Percentiles rank a stretch among this genome's conserved stretches.
These are phyloP conservation scores for Hyalella azteca DNA, from an alignment of 2,888 invertebrate species.

Conservation along the genomic window DNA sequence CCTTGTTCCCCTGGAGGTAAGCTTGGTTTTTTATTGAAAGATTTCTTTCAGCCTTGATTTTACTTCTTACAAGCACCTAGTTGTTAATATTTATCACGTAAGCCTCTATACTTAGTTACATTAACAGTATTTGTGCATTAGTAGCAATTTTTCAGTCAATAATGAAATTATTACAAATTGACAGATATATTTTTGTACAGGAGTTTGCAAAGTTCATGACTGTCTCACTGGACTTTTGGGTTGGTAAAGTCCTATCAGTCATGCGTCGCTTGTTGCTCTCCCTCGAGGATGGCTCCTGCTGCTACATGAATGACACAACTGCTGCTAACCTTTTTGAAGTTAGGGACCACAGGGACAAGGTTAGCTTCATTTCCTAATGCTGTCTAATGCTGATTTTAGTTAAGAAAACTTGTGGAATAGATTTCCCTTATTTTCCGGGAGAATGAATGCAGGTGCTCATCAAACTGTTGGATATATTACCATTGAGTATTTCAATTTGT, in stretches of 20 bases:
- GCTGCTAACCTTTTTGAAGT: slow-evolving; percentile 75
- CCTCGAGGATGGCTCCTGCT: slow-evolving; percentile 68
- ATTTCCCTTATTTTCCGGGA: too few relatives aligned
- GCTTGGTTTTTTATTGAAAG: slow-evolving; percentile 47
- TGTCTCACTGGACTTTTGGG: slow-evolving; percentile 87
- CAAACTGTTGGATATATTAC: too few relatives aligned
- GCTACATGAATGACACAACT: slow-evolving; percentile 67
- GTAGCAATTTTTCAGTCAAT: too few relatives aligned
- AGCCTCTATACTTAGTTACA: too few relatives aligned
- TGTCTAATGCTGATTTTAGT: too few relatives aligned
- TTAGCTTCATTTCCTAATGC: slow-evolving; percentile 61
- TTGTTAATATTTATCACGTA: too few relatives aligned
- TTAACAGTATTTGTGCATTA: too few relatives aligned
- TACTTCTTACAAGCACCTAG: background rate
- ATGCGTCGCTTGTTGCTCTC: slow-evolving; percentile 63
- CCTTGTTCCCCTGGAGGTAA: slow-evolving; percentile 72
- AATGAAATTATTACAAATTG: too few relatives aligned
- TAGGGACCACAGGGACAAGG: slow-evolving; percentile 72
- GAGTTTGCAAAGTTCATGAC: slow-evolving; percentile 83
- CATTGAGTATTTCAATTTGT: too few relatives aligned
- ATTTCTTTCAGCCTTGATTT: background rate
- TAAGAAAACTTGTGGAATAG: too few relatives aligned
- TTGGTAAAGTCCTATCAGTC: slow-evolving; percentile 70
- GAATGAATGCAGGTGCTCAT: too few relatives aligned
- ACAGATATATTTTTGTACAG: too few relatives aligned